Evolutionary conservation across 2,888 invertebrate genomes (phyloP).

Genomic region (Pachymerium ferrugineum): DNA sequence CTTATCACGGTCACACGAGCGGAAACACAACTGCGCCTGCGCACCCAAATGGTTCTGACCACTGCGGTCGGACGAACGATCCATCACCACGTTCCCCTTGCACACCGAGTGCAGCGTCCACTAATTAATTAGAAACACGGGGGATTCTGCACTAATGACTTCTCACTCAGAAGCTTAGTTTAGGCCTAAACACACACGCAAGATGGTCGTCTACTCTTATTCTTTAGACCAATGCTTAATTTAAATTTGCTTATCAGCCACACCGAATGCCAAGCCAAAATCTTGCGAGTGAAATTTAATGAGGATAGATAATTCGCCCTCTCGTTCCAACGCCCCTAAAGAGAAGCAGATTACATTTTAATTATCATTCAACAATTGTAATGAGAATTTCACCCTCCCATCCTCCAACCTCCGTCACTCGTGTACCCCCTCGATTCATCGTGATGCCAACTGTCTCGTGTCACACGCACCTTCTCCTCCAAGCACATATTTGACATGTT

Average conservation of each 20-base stretch:
- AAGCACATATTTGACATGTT: neutral
- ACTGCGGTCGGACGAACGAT: slow-evolving; percentile 17
- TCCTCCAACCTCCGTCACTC: slow-evolving; percentile 11
- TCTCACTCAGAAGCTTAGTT: slow-evolving; percentile 1
- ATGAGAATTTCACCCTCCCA: slow-evolving; percentile 19
- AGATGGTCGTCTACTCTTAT: neutral
- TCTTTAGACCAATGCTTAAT: slow-evolving; percentile 25
- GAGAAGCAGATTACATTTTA: slow-evolving; percentile 28
- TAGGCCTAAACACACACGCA: neutral
- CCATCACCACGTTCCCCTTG: slow-evolving; percentile 20
- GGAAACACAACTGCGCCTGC: slow-evolving; percentile 8
- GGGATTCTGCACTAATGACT: slow-evolving; percentile 20
- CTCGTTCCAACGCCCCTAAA: slow-evolving; percentile 20
- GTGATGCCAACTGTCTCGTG: neutral
- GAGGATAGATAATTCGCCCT: slow-evolving; percentile 30
- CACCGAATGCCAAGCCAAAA: neutral
- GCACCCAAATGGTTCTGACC: neutral
- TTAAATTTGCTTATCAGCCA: slow-evolving; percentile 28
- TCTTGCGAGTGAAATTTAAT: slow-evolving; percentile 25
- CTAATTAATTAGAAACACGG: slow-evolving; percentile 25
- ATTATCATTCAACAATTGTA: slow-evolving; percentile 29
- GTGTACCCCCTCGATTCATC: slow-evolving; percentile 3
- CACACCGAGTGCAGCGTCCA: slow-evolving; percentile 22
- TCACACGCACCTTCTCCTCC: neutral
- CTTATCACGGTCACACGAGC: slow-evolving; percentile 18